phyloP scores from a whole-genome alignment of 2,113 vertebrate species.

The Planiliza haematocheilus region DNA sequence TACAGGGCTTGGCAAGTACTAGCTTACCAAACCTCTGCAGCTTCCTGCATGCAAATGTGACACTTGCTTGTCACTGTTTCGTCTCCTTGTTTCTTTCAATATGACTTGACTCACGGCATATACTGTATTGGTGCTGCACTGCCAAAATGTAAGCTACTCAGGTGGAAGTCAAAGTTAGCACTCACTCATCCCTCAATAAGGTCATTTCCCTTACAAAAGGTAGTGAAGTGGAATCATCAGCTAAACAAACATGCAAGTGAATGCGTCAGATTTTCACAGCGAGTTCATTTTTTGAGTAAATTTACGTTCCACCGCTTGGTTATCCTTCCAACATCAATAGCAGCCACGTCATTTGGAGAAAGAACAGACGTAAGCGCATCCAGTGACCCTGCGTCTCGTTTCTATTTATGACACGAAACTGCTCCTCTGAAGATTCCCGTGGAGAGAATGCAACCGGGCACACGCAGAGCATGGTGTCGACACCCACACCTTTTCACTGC shows the following conservation, averaged over 20 bases:
- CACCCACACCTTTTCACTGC: constrained; percentile 50
- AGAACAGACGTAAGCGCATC: neutral
- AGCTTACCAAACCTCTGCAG: neutral
- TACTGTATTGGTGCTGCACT: too few species aligned
- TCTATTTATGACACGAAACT: constrained; percentile 27
- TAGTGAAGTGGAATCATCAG: neutral
- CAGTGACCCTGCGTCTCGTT: constrained; percentile 9
- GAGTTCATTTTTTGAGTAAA: neutral
- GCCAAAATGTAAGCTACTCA: too few species aligned
- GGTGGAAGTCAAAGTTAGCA: too few species aligned
- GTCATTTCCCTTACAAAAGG: neutral
- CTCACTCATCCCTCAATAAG: too few species aligned
- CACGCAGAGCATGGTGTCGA: neutral
- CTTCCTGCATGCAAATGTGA: too few species aligned
- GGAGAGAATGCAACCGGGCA: constrained; percentile 4
- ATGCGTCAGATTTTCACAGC: neutral
- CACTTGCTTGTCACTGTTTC: too few species aligned
- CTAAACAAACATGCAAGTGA: neutral
- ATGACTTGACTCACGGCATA: too few species aligned
- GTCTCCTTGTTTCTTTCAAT: too few species aligned
- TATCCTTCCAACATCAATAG: neutral
- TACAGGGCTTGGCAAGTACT: neutral
- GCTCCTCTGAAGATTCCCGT: constrained; percentile 17
- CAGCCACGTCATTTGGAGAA: neutral
- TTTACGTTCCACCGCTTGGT: neutral